These are phyloP conservation scores for Cottus gobio DNA, from an alignment of 2,113 vertebrate genomes.

Conservation along the genomic window DNA sequence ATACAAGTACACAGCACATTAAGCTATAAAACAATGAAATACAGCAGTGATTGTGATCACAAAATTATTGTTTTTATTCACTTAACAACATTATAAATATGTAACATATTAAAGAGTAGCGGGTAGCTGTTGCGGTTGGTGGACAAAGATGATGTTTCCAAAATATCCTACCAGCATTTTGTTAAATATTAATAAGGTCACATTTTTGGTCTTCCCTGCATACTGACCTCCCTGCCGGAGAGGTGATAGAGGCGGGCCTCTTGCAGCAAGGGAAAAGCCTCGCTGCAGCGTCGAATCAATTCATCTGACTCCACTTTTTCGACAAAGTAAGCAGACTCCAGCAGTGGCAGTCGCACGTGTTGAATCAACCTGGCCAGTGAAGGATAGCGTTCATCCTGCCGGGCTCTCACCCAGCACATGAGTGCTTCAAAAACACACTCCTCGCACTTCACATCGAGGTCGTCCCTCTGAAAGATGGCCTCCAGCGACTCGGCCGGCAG, in stretches of 20 bases:
- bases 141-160: neutral
- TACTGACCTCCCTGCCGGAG: conserved; percentile 91
- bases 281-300: conserved; percentile 89
- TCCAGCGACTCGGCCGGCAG: conserved; percentile 87
- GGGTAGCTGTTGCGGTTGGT: neutral
- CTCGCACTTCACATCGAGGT: conserved; percentile 90
- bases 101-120: neutral
- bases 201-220: neutral
- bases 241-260: conserved; percentile 94
- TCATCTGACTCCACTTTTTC: conserved; percentile 92
- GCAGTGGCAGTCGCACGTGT: conserved; percentile 88
- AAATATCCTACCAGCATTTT: neutral
- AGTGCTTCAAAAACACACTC: conserved; percentile 92
- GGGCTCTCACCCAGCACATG: conserved; percentile 90
- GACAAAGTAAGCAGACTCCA: conserved; percentile 95
- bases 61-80: neutral
- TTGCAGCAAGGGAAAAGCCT: conserved; percentile 92
- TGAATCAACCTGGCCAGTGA: conserved; percentile 85
- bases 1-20: conserved; percentile 15
- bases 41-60: neutral
- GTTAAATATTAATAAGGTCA: neutral
- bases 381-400: conserved; percentile 79
- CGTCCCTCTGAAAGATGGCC: conserved; percentile 87
- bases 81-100: neutral
- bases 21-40: neutral